Base-by-base conservation (phyloP, 2,113 vertebrate species). In the Diadophis punctatus region DNA sequence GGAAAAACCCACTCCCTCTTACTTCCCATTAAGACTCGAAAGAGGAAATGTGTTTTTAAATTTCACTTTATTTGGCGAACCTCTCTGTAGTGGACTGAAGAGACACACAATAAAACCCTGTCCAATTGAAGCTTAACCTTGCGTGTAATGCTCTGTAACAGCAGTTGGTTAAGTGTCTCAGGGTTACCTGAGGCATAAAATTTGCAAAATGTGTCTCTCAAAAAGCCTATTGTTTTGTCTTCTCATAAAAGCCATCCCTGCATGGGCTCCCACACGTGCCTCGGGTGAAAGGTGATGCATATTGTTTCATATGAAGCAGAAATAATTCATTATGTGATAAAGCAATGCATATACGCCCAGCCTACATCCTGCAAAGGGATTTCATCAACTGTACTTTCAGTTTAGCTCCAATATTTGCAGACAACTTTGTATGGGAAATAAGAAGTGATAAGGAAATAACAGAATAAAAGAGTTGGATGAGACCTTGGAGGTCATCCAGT, bases 71-170 rank as follows among this genome's bases (percentile, higher is more conserved):
- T 85, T 89, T 49, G 10, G 43, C 58, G 12, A 9, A 7, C 5
- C 43, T 85, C 27, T 85, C 39, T 34, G 63, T 55, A 25, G 20
- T 1, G 16, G 52, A 39, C 30, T 56, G 68, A 55, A 51, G 43
- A 85, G 68, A 48, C 27, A 68, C 56, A 84, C 52, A 56, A 58
- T 85, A 89, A 89, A 92, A 58, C 16, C 25, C 68, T 86, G 88
- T 48, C 30, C 88, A 92, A 43, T 91, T 88, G 91, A 91, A 58
- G 92, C 68, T 39, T 86, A 92, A 90, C 88, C 92, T 92, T 86
- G 92, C 68, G 5, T 92, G 88, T 60, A 92, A 92, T 90, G 87
- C 43, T 58, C 60, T 90, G 20, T 86, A 90, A 51, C 55, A 60
- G 68, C 74, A 58, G 68, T 90, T 92, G 87, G 52, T 56, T 86